Evolutionary conservation across 2,113 vertebrate species (phyloP).

Genomic region (Chitala chitala): DNA sequence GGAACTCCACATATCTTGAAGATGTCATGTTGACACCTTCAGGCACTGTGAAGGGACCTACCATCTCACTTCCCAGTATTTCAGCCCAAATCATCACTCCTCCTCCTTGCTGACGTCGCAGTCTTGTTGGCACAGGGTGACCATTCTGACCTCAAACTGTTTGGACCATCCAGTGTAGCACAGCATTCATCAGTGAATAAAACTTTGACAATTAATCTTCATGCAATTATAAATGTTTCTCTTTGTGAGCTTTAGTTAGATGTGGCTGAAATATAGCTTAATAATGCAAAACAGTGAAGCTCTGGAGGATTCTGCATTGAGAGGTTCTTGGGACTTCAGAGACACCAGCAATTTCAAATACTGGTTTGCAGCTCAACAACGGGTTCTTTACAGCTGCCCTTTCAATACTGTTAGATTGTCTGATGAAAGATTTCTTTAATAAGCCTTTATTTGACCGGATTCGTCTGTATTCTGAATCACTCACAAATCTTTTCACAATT

Average conservation of each 20-base stretch:
- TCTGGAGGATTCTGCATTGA: not conserved
- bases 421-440: not conserved
- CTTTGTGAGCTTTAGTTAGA: not conserved
- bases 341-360: not conserved
- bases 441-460: not conserved
- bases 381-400: not conserved
- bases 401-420: not conserved
- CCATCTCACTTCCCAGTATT: not conserved
- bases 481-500: conserved; percentile 1
- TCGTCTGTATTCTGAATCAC: not conserved
- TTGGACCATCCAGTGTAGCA: not conserved
- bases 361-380: not conserved
- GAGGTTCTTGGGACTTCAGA: not conserved
- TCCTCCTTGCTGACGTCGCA: not conserved
- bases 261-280: not conserved
- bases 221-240: not conserved
- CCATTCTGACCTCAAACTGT: not conserved
- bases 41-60: not conserved
- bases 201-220: not conserved
- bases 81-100: not conserved
- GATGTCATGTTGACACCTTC: not conserved
- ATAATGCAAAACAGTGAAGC: not conserved
- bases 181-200: not conserved
- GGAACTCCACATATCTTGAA: not conserved
- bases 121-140: not conserved